Evolutionary conservation across 2,113 vertebrate species (phyloP).

Genomic region (Gadus chalcogrammus): DNA sequence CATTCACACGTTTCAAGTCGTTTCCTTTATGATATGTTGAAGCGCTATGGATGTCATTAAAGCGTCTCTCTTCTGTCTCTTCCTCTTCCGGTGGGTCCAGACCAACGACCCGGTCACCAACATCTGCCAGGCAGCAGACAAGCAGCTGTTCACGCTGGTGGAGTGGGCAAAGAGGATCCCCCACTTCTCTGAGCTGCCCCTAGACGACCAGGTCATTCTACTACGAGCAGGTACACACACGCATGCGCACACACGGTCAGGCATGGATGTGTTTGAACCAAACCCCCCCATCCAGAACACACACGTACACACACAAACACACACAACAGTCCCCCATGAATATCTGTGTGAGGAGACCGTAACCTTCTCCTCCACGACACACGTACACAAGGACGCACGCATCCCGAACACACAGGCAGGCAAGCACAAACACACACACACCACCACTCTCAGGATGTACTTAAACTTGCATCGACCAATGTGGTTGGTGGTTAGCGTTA

Average conservation of each 20-base stretch:
- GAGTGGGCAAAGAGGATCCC: constrained; percentile 97
- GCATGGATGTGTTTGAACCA: too few relatives aligned
- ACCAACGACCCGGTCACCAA: constrained; percentile 95
- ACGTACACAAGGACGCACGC: neutral
- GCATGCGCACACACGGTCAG: neutral
- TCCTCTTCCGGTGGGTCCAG: constrained; percentile 49
- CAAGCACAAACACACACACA: neutral
- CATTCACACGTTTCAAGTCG: too few relatives aligned
- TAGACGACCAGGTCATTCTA: constrained; percentile 95
- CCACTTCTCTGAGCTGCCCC: constrained; percentile 86
- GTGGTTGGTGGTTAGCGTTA: too few relatives aligned
- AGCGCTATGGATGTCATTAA: too few relatives aligned
- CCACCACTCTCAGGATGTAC: neutral
- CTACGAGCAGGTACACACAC: constrained; percentile 84
- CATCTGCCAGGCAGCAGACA: constrained; percentile 94
- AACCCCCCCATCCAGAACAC: too few relatives aligned
- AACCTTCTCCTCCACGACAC: neutral
- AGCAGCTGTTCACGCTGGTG: constrained; percentile 93
- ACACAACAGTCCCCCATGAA: neutral
- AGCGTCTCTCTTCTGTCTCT: neutral
- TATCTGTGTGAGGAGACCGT: too few relatives aligned
- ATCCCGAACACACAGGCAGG: constrained; percentile 1
- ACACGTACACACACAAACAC: neutral
- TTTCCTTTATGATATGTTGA: too few relatives aligned
- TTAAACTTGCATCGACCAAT: too few relatives aligned